Conservation (phyloP, 2,888 invertebrate species). For the Lutraria lutraria region DNA sequence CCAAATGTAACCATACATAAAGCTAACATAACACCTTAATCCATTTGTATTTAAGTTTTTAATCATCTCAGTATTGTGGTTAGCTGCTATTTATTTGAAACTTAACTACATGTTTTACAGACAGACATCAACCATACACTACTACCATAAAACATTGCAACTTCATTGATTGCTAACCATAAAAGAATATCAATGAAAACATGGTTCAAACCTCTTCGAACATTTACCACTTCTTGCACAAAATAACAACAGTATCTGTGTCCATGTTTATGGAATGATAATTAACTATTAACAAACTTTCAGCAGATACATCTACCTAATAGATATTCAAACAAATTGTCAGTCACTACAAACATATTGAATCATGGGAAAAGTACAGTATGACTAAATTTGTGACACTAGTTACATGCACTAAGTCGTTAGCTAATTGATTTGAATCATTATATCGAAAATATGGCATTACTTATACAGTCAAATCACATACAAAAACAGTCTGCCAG, state of each 20-base stretch:
- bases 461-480: not conserved
- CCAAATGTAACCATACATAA: too few species aligned
- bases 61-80: too few species aligned
- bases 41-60: too few species aligned
- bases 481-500: not conserved
- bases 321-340: too few species aligned
- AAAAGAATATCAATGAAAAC: not conserved
- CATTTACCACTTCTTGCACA: not conserved
- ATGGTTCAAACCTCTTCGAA: not conserved
- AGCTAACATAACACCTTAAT: too few species aligned
- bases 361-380: too few species aligned
- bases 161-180: not conserved
- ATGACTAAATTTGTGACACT: not conserved
- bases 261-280: too few species aligned
- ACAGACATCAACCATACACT: not conserved
- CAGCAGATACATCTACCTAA: too few species aligned
- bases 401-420: not conserved
- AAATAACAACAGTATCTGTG: not conserved
- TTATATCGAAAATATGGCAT: not conserved
- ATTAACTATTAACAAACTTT: too few species aligned
- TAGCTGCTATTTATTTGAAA: too few species aligned
- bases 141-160: not conserved
- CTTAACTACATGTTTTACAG: too few species aligned
- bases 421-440: not conserved
- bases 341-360: too few species aligned